Conservation (phyloP, 2,113 vertebrate species). For the Meriones unguiculatus region DNA sequence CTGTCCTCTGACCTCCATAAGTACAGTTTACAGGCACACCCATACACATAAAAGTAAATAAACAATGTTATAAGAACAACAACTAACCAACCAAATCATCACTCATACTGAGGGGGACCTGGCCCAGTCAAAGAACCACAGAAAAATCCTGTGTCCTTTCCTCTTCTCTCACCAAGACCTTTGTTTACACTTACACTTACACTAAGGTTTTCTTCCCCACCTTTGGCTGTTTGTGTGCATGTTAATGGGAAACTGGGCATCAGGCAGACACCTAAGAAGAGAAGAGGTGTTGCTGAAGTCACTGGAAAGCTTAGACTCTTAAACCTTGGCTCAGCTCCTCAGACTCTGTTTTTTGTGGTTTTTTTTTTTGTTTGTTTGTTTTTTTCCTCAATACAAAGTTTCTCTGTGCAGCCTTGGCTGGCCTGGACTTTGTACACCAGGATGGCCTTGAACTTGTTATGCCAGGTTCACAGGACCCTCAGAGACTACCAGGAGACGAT, state of each 20-base stretch:
- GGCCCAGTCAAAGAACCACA: neutral
- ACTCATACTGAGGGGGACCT: neutral
- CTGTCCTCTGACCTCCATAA: neutral
- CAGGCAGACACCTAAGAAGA: neutral
- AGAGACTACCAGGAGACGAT: too few relatives aligned
- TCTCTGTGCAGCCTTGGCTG: too few relatives aligned
- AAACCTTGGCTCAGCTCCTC: neutral
- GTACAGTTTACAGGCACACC: neutral
- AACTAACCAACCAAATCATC: neutral
- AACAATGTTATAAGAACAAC: neutral
- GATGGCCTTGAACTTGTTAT: too few relatives aligned
- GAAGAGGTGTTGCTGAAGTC: neutral
- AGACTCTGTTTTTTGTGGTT: too few relatives aligned
- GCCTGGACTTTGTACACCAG: too few relatives aligned
- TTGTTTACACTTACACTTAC: neutral
- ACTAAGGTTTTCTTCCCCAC: neutral
- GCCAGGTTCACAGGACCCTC: too few relatives aligned
- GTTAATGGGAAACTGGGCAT: neutral
- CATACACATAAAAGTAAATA: neutral
- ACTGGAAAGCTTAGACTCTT: neutral
- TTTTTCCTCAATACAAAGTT: too few relatives aligned
- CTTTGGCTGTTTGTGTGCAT: neutral
- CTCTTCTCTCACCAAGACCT: neutral
- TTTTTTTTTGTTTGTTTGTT: too few relatives aligned
- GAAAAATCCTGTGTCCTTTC: neutral